Evolutionary conservation across 2,797 vertebrate genomes (phyloP).

Genomic region (Oreochromis grahami): DNA sequence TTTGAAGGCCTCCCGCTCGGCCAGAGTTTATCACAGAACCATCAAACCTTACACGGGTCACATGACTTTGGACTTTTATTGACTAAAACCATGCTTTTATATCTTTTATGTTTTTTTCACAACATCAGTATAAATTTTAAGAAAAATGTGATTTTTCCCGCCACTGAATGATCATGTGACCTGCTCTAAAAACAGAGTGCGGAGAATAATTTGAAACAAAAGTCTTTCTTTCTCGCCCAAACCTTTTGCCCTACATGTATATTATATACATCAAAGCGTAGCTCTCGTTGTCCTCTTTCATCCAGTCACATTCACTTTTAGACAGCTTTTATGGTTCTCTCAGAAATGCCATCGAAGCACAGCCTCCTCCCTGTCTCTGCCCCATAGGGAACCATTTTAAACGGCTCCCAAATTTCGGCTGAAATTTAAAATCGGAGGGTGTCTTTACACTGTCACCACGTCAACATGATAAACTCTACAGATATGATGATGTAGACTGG

Average conservation of each 20-base stretch:
- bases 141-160: accelerated
- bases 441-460: not conserved
- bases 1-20: accelerated
- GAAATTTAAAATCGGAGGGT: not conserved
- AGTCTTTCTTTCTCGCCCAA: not conserved
- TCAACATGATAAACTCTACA: accelerated
- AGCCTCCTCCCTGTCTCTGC: not conserved
- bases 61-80: not conserved
- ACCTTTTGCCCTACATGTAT: not conserved
- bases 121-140: not conserved
- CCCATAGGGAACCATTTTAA: not conserved
- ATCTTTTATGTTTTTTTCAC: not conserved
- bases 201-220: not conserved
- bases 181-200: not conserved
- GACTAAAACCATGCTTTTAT: not conserved
- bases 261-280: not conserved
- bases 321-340: accelerated
- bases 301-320: accelerated
- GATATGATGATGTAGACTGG: not conserved
- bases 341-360: not conserved
- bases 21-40: not conserved
- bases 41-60: accelerated
- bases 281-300: not conserved
- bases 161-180: not conserved
- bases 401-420: too few relatives aligned